phyloP scores from a whole-genome alignment of 1,140 invertebrate species.

The Parasteatoda tepidariorum region DNA sequence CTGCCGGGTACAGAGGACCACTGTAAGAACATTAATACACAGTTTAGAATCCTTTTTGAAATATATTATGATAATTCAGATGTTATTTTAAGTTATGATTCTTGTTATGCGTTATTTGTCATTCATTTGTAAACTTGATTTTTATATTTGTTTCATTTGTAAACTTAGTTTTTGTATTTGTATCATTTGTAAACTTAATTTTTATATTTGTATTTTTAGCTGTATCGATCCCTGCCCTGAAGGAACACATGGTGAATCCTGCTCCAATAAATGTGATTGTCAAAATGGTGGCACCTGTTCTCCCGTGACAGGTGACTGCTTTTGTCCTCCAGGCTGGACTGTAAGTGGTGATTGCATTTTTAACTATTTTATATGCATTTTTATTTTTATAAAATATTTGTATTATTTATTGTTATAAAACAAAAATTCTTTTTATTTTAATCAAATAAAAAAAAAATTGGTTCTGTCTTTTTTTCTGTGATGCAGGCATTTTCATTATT shows the following conservation, averaged over 20 bases:
- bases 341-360: constrained; percentile 24
- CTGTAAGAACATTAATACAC: constrained; percentile 79
- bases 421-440: neutral
- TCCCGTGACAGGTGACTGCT: constrained; percentile 79
- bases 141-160: too few relatives aligned
- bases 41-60: too few relatives aligned
- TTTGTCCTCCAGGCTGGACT: constrained; percentile 75
- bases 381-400: neutral
- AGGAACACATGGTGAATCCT: constrained; percentile 81
- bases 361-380: neutral
- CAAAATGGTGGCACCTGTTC: constrained; percentile 91
- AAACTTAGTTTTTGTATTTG: too few relatives aligned
- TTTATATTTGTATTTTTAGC: too few relatives aligned
- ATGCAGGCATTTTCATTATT: too few relatives aligned
- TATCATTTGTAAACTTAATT: too few relatives aligned
- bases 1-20: constrained; percentile 81
- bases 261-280: constrained; percentile 87
- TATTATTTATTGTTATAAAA: neutral
- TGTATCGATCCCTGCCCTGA: constrained; percentile 76
- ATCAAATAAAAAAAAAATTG: too few relatives aligned
- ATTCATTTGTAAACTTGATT: too few relatives aligned
- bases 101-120: too few relatives aligned
- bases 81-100: too few relatives aligned
- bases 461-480: too few relatives aligned
- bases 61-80: too few relatives aligned